Percentiles rank a stretch among this genome's conserved stretches.
These are phyloP conservation scores for Drosophila crucigera DNA, from an alignment of 2,888 invertebrate genomes.

Conservation along the genomic window DNA sequence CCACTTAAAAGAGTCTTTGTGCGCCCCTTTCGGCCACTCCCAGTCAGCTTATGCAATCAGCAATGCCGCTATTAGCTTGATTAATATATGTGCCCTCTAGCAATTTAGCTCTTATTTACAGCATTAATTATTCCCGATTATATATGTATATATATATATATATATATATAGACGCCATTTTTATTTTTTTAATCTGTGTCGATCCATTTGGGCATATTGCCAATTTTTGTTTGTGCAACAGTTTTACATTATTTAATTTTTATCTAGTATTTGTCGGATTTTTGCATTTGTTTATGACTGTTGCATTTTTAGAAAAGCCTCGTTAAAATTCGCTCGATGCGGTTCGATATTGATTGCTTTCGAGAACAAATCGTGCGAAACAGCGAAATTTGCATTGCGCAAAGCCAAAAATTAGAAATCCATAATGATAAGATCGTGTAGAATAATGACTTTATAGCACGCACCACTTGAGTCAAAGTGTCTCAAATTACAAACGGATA, in stretches of 20 bases:
- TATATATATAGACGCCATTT: slow-evolving; percentile 1
- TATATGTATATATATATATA: not conserved
- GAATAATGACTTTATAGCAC: slow-evolving; percentile 10
- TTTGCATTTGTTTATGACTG: slow-evolving; percentile 35
- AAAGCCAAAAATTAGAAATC: not conserved
- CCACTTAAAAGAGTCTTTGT: slow-evolving; percentile 5
- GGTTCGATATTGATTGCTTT: slow-evolving; percentile 22
- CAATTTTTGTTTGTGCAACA: slow-evolving; percentile 26
- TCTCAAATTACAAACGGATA: not conserved
- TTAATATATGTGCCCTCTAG: slow-evolving; percentile 17
- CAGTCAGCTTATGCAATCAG: slow-evolving; percentile 26
- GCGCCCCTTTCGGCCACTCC: not conserved
- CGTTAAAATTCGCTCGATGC: slow-evolving; percentile 31
- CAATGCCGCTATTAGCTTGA: not conserved
- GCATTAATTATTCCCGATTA: not conserved
- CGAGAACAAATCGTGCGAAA: slow-evolving; percentile 24
- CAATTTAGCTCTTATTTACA: slow-evolving; percentile 2
- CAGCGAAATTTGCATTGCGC: slow-evolving; percentile 7
- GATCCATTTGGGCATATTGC: slow-evolving; percentile 42
- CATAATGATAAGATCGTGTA: not conserved
- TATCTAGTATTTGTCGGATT: slow-evolving; percentile 23
- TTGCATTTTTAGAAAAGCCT: slow-evolving; percentile 38
- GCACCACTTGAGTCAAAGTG: slow-evolving; percentile 3
- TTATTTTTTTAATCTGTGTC: slow-evolving; percentile 5
- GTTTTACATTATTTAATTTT: slow-evolving; percentile 27